A percentile compares a stretch with the other conserved stretches of the same genome.
These are phyloP conservation scores for Bombus impatiens DNA, from an alignment of 1,140 invertebrate species.

Conservation along the genomic window DNA sequence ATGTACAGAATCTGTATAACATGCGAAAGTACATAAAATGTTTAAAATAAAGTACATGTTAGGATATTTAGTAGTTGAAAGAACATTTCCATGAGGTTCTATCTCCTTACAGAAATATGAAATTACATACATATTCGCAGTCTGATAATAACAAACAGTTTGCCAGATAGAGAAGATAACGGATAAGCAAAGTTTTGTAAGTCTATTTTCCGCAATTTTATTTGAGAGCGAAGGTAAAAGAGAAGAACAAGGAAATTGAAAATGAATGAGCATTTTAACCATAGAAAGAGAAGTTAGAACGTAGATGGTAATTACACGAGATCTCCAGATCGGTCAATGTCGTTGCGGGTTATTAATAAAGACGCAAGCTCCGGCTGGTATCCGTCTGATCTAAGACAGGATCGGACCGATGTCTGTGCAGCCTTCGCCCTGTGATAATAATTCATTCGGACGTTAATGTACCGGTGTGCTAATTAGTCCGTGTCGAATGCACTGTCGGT, in stretches of 20 bases:
- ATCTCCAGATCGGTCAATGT: slow-evolving; percentile 77
- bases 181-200: background rate
- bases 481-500: slow-evolving; percentile 57
- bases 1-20: too few relatives aligned
- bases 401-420: slow-evolving; percentile 60
- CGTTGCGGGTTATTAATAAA: slow-evolving; percentile 79
- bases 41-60: too few relatives aligned
- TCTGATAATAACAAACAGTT: too few relatives aligned
- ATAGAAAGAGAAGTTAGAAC: slow-evolving; percentile 40
- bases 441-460: slow-evolving; percentile 75
- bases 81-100: too few relatives aligned
- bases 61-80: too few relatives aligned
- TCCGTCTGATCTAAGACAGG: slow-evolving; percentile 72
- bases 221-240: background rate
- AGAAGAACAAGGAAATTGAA: background rate
- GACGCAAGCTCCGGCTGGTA: slow-evolving; percentile 67
- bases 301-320: slow-evolving; percentile 75
- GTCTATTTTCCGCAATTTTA: background rate
- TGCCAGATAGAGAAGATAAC: too few relatives aligned
- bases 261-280: background rate
- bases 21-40: too few relatives aligned
- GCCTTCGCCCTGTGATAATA: slow-evolving; percentile 65
- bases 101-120: too few relatives aligned
- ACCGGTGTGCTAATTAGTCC: slow-evolving; percentile 72
- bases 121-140: too few relatives aligned